Conservation (phyloP, 2,888 invertebrate species). For the Neuroscelio doddi region DNA sequence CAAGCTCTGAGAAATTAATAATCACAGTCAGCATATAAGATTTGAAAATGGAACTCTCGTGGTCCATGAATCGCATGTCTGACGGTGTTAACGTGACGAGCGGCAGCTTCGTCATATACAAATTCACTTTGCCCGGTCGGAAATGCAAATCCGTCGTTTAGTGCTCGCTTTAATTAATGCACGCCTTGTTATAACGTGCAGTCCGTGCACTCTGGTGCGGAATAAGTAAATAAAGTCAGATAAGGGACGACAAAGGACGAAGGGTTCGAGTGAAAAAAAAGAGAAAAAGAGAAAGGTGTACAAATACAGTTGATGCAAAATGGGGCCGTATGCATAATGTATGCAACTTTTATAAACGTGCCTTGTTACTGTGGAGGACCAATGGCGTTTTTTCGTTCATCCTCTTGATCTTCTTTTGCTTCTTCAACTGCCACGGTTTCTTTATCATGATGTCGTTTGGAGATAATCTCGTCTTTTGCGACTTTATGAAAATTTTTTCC, state of each 20-base stretch:
- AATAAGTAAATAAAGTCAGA: conserved; percentile 52
- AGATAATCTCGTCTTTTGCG: conserved; percentile 8
- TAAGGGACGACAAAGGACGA: conserved; percentile 15
- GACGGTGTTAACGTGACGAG: conserved; percentile 33
- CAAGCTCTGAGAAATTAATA: background rate
- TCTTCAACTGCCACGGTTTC: conserved; percentile 6
- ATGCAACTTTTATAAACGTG: conserved; percentile 46
- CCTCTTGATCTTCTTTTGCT: conserved; percentile 11
- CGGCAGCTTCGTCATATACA: conserved; percentile 43
- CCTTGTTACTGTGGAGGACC: conserved; percentile 30
- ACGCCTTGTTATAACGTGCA: conserved; percentile 49
- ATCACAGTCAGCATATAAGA: background rate
- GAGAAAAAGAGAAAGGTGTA: conserved; percentile 44
- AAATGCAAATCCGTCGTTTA: conserved; percentile 55
- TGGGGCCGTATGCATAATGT: conserved; percentile 61
- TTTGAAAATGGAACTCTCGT: conserved; percentile 13
- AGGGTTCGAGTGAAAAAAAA: conserved; percentile 17
- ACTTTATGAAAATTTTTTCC: background rate
- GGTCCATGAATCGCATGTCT: conserved; percentile 32
- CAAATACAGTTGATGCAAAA: conserved; percentile 52
- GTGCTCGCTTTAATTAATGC: conserved; percentile 53
- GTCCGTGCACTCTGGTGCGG: conserved; percentile 34
- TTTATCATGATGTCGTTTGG: background rate
- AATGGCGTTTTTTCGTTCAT: conserved; percentile 5
- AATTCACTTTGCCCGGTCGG: conserved; percentile 38